Percentiles rank a stretch among this genome's conserved stretches.
phyloP scores from a whole-genome alignment of 2,888 invertebrate genomes.

The Mimumesa dahlbomi region DNA sequence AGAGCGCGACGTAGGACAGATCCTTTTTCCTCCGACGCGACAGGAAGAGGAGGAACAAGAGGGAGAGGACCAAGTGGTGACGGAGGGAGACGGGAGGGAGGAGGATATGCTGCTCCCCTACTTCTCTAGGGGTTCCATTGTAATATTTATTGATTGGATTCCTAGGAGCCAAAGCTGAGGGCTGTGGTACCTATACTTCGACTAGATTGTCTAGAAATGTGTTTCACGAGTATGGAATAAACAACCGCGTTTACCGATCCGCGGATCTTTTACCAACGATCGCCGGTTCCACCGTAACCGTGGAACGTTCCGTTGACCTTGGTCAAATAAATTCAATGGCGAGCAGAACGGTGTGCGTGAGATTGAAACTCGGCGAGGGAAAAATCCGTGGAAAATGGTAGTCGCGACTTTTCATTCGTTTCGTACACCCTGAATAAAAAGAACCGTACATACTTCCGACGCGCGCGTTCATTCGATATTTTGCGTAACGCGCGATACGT shows the following conservation, averaged over 20 bases:
- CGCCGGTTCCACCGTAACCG: constrained; percentile 6
- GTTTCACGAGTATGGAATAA: too few species aligned
- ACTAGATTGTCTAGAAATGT: constrained; percentile 61
- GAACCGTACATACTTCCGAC: too few species aligned
- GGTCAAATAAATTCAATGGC: constrained; percentile 45
- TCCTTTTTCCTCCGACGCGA: constrained; percentile 65
- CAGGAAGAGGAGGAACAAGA: constrained; percentile 54
- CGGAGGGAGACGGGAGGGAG: constrained; percentile 50
- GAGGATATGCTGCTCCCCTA: constrained; percentile 71
- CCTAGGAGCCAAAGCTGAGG: constrained; percentile 73
- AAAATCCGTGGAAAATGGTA: too few species aligned
- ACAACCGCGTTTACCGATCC: too few species aligned
- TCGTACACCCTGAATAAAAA: too few species aligned
- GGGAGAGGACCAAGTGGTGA: constrained; percentile 31
- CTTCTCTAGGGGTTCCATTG: constrained; percentile 78
- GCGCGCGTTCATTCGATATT: too few species aligned
- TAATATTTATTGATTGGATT: constrained; percentile 81
- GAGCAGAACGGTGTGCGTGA: background rate
- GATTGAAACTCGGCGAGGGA: background rate
- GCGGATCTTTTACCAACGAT: too few species aligned
- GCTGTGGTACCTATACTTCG: constrained; percentile 66
- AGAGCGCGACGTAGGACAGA: constrained; percentile 64
- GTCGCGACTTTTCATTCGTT: too few species aligned
- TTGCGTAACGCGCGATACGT: too few species aligned
- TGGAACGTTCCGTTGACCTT: constrained; percentile 48